Conservation (phyloP, 1,140 invertebrate genomes). For the Microplitis demolitor region DNA sequence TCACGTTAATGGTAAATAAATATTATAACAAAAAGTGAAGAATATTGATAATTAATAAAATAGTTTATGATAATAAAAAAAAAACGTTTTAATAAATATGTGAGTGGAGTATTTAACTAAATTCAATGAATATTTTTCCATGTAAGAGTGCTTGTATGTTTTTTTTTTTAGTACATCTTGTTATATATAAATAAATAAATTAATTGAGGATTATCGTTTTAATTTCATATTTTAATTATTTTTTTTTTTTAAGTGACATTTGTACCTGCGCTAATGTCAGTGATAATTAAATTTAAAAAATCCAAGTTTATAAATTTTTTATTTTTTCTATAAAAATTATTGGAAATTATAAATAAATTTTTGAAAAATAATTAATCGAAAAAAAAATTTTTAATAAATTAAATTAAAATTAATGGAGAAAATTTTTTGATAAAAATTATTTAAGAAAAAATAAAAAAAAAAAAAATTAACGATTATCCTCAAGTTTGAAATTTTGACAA, state of each 20-base stretch:
- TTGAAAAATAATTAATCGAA: no score
- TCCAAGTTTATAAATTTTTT: no score
- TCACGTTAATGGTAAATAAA: conserved; percentile 33
- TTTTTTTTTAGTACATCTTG: conserved; percentile 18
- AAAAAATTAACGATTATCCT: conserved; percentile 10
- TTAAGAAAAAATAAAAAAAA: no score
- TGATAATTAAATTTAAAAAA: conserved; percentile 6
- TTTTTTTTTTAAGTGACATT: no score
- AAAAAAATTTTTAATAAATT: no score
- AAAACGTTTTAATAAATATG: conserved; percentile 2
- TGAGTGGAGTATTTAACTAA: conserved; percentile 14
- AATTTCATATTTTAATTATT: neutral
- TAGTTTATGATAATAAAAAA: neutral
- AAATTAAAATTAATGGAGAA: no score
- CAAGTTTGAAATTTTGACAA: conserved; percentile 7
- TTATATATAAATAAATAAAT: neutral
- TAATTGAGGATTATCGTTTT: neutral
- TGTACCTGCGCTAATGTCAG: neutral
- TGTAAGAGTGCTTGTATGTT: conserved; percentile 16
- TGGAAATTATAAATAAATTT: no score
- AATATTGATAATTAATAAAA: neutral
- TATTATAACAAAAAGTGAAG: neutral
- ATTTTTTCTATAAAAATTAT: no score
- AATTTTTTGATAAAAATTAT: no score
- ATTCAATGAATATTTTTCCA: conserved; percentile 32